Evolutionary conservation across 1,140 invertebrate species (phyloP).

Genomic region (Ceratitis capitata): DNA sequence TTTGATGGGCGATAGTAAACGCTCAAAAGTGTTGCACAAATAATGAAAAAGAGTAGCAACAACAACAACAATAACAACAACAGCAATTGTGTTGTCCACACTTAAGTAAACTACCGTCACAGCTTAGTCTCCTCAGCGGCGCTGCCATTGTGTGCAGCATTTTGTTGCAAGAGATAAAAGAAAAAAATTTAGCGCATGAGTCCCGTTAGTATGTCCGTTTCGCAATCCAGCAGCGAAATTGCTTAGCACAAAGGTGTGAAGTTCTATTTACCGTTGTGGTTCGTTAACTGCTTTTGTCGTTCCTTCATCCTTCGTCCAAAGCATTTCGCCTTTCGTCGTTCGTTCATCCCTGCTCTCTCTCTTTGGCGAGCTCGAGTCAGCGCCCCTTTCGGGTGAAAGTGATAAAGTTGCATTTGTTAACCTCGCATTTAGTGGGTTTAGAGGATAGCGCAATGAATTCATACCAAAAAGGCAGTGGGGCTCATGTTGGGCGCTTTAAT

Average conservation of each 20-base stretch:
- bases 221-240: conserved; percentile 11
- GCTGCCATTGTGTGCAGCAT: background rate
- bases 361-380: background rate
- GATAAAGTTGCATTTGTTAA: conserved; percentile 14
- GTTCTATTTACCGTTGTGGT: background rate
- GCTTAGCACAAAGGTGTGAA: conserved; percentile 5
- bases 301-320: too few species aligned
- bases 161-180: background rate
- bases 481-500: background rate
- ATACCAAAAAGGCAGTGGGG: background rate
- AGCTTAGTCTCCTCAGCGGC: too few species aligned
- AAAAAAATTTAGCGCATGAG: background rate
- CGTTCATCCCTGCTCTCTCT: background rate
- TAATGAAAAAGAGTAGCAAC: too few species aligned
- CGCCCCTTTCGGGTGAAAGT: background rate
- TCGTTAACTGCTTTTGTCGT: conserved; percentile 9
- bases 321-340: too few species aligned
- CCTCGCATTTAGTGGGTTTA: background rate
- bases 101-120: background rate
- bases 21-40: background rate
- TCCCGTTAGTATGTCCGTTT: background rate
- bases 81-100: background rate
- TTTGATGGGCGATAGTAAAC: background rate
- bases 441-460: background rate
- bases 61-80: too few species aligned